phyloP scores from a whole-genome alignment of 2,888 invertebrate genomes.

The Hirtodrosophila confusa region DNA sequence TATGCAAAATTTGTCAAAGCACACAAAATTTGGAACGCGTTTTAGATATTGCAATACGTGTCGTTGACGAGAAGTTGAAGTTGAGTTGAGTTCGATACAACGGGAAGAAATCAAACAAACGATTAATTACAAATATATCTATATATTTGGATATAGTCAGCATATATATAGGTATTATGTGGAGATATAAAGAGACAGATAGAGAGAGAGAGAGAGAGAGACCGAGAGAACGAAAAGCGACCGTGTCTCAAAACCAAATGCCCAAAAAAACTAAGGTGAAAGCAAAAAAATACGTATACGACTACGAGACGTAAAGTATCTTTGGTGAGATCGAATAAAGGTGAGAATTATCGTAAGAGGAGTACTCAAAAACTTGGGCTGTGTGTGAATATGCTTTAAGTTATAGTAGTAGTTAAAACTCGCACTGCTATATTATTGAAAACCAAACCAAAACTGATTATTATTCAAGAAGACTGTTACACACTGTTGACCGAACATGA shows the following conservation, averaged over 20 bases:
- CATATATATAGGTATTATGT: slow-evolving; percentile 28
- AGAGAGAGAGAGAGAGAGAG: slow-evolving; percentile 13
- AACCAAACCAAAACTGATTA: slow-evolving; percentile 59
- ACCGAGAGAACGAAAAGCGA: slow-evolving; percentile 33
- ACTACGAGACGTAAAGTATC: slow-evolving; percentile 42
- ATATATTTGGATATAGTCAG: slow-evolving; percentile 50
- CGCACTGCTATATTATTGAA: slow-evolving; percentile 52
- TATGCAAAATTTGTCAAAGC: slow-evolving; percentile 38
- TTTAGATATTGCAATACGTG: slow-evolving; percentile 43
- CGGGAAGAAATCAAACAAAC: slow-evolving; percentile 77
- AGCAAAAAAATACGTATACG: slow-evolving; percentile 44
- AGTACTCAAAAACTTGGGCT: slow-evolving; percentile 56
- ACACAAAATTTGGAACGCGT: slow-evolving; percentile 50
- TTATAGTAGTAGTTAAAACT: slow-evolving; percentile 36
- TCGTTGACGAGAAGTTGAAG: slow-evolving; percentile 70
- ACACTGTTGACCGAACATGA: background rate
- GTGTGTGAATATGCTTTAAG: slow-evolving; percentile 42
- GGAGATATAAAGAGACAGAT: slow-evolving; percentile 30
- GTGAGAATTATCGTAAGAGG: slow-evolving; percentile 43
- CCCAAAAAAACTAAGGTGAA: slow-evolving; percentile 46
- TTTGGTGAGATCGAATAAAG: slow-evolving; percentile 39
- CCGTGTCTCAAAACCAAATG: slow-evolving; percentile 55
- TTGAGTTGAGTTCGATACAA: slow-evolving; percentile 68
- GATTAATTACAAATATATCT: slow-evolving; percentile 74
- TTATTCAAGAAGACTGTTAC: slow-evolving; percentile 11